Evolutionary conservation across 2,797 vertebrate species (phyloP).

Genomic region (Peromyscus attwateri): DNA sequence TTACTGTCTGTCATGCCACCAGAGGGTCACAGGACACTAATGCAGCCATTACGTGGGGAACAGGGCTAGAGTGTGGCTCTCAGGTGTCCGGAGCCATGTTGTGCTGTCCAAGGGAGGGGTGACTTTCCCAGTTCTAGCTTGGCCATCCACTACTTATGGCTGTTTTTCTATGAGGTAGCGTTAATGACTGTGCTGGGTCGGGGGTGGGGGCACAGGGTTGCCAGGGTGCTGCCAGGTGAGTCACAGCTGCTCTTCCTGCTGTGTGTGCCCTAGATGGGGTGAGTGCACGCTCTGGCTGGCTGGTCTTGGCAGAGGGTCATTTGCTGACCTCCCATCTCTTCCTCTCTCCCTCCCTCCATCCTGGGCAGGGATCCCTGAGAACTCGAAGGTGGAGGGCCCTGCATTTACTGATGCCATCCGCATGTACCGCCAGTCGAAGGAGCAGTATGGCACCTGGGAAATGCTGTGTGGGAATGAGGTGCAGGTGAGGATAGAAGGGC

Average conservation of each 20-base stretch:
- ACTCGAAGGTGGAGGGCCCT: conserved; percentile 92
- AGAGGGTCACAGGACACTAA: background rate
- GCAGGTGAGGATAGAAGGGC: conserved; percentile 89
- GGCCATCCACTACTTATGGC: background rate
- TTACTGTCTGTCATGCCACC: rapidly evolving
- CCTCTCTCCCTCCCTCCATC: rapidly evolving
- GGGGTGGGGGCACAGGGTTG: background rate
- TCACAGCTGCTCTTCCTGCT: too few species aligned
- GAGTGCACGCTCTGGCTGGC: background rate
- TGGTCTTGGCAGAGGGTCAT: background rate
- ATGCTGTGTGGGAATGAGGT: conserved; percentile 95
- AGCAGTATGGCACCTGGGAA: conserved; percentile 97
- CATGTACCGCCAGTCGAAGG: conserved; percentile 93
- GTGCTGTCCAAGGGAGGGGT: rapidly evolving
- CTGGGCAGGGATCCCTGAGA: conserved; percentile 93
- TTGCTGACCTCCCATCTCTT: rapidly evolving
- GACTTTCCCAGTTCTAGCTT: background rate
- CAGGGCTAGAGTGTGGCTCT: background rate
- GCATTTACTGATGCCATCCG: conserved; percentile 95
- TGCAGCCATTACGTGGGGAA: background rate
- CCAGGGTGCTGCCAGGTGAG: background rate
- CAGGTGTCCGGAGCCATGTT: background rate
- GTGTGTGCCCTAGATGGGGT: background rate
- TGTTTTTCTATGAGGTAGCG: background rate
- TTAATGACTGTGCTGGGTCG: rapidly evolving